Evolutionary conservation across 1,140 invertebrate genomes (phyloP).

Genomic region (Drosophila virilis): DNA sequence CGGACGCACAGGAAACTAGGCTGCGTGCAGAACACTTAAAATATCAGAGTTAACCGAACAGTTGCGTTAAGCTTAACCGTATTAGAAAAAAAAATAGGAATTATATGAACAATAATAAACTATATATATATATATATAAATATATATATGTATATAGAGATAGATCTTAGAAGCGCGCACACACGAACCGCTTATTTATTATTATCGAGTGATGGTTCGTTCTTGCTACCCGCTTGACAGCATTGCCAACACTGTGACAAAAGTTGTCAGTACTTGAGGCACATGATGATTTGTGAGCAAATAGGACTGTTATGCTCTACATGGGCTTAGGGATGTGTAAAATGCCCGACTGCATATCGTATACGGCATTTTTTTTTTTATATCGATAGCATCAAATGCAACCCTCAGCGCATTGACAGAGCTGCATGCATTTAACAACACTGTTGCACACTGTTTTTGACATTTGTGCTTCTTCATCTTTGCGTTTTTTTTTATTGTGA

Average conservation of each 20-base stretch:
- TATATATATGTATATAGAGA: conserved; percentile 3
- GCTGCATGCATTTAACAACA: conserved; percentile 8
- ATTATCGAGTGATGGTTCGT: conserved; percentile 40
- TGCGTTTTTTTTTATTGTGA: conserved; percentile 74
- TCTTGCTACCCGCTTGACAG: conserved; percentile 38
- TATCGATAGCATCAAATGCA: conserved; percentile 16
- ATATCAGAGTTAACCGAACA: conserved; percentile 8
- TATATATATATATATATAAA: conserved; percentile 20
- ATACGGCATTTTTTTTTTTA: not conserved
- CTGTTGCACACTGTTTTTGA: conserved; percentile 26
- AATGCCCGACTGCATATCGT: not conserved
- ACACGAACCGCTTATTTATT: conserved; percentile 47
- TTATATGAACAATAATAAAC: conserved; percentile 21
- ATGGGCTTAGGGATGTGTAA: conserved; percentile 8
- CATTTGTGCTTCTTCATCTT: conserved; percentile 33
- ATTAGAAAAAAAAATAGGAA: conserved; percentile 17
- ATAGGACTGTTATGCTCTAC: conserved; percentile 15
- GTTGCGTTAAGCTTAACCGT: conserved; percentile 1
- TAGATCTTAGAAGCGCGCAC: conserved; percentile 32
- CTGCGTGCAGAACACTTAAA: conserved; percentile 8
- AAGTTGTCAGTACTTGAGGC: conserved; percentile 23
- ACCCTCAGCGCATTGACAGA: not conserved
- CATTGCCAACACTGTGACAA: conserved; percentile 39
- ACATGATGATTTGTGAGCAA: conserved; percentile 30
- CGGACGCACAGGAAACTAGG: not conserved